phyloP scores from a whole-genome alignment of 2,113 vertebrate genomes.

The Seriola quinqueradiata region DNA sequence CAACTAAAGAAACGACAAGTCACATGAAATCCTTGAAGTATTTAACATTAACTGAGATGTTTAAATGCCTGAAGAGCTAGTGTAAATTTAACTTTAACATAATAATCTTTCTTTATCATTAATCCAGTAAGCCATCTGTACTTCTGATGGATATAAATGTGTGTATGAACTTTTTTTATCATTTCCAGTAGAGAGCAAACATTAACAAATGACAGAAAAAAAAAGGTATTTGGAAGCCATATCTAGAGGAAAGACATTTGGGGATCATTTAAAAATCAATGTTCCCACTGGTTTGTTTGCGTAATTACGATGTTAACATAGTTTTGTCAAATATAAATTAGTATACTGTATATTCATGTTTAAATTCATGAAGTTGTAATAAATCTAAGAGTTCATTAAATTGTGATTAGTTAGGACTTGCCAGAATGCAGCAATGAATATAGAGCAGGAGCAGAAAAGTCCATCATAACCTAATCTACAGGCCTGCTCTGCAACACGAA shows the following conservation, averaged over 20 bases:
- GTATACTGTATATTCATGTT: neutral
- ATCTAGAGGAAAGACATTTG: neutral
- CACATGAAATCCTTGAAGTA: neutral
- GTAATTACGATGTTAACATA: neutral
- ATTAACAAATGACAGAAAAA: neutral
- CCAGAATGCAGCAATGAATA: neutral
- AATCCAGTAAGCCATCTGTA: neutral
- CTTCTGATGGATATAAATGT: neutral
- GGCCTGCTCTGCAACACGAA: conserved; percentile 5
- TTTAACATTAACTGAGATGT: neutral
- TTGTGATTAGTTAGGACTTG: neutral
- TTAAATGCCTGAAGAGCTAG: neutral
- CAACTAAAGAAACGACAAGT: too few species aligned
- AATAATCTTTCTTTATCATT: neutral
- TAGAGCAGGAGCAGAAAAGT: neutral
- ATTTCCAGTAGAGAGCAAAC: neutral
- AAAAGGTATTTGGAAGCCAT: neutral
- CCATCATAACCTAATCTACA: neutral
- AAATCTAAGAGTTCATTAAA: neutral
- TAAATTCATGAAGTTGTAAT: neutral
- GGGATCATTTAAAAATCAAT: conserved; percentile 1
- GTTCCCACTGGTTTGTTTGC: neutral
- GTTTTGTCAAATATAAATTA: neutral
- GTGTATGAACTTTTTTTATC: neutral
- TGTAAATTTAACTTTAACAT: neutral